A percentile compares a stretch with the other conserved stretches of the same genome.
Conservation (phyloP, 2,113 vertebrate species). For the Axis porcinus region DNA sequence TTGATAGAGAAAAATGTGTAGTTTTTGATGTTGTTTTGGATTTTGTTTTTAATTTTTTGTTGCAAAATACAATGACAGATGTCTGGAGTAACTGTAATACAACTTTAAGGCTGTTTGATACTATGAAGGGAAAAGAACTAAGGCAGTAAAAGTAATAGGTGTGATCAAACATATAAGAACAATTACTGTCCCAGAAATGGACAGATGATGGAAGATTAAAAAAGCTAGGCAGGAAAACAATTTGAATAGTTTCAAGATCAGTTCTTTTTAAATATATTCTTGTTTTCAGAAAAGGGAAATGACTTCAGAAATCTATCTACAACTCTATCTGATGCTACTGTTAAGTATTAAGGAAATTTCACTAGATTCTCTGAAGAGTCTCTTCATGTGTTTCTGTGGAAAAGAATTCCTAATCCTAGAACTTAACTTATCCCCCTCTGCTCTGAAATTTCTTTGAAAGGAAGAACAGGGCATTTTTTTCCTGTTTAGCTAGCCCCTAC, state of each 20-base stretch:
- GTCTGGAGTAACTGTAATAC: not conserved
- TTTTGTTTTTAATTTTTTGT: not conserved
- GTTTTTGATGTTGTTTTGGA: not conserved
- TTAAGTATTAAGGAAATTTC: not conserved
- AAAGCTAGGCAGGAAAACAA: not conserved
- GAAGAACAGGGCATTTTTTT: not conserved
- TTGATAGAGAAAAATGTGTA: not conserved
- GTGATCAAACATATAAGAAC: not conserved
- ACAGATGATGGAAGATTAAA: not conserved
- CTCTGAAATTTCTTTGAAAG: not conserved
- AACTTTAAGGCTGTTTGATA: not conserved
- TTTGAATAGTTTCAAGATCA: not conserved
- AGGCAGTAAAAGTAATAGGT: not conserved
- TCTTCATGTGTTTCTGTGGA: not conserved
- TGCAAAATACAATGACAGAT: not conserved
- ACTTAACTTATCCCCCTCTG: not conserved
- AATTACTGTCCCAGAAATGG: not conserved
- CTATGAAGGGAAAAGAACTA: not conserved
- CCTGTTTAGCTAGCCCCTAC: not conserved
- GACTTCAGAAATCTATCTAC: not conserved
- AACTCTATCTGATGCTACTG: not conserved
- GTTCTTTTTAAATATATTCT: not conserved
- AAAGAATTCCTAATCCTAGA: not conserved
- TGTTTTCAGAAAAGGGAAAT: not conserved
- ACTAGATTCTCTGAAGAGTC: not conserved